These are phyloP conservation scores for Gracilinanus agilis DNA, from an alignment of 2,113 vertebrate genomes.

Conservation along the genomic window DNA sequence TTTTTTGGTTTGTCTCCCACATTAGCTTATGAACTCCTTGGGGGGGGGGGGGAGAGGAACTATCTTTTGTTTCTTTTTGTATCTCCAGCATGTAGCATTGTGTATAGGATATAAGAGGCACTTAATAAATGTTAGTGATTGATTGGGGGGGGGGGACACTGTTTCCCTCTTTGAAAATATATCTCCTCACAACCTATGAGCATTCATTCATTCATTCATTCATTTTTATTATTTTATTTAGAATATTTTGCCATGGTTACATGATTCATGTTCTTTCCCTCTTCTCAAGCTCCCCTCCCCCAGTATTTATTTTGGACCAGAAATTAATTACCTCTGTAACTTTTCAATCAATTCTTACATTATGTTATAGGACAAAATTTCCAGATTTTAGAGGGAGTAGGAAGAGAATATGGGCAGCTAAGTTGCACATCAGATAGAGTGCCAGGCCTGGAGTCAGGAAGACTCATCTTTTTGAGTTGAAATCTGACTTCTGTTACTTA, in stretches of 20 bases:
- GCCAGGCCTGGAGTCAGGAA: no score
- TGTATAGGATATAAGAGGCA: background rate
- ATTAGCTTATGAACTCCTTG: background rate
- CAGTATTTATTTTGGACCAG: background rate
- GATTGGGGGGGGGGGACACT: background rate
- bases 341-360: background rate
- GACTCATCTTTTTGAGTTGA: no score
- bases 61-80: background rate
- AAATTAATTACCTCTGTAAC: background rate
- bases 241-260: no score
- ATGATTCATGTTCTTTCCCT: no score
- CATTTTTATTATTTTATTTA: no score
- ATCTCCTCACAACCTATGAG: background rate
- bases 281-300: no score
- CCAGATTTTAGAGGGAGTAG: background rate
- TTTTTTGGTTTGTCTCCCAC: background rate
- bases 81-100: background rate
- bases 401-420: background rate
- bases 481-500: no score
- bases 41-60: background rate
- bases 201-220: no score
- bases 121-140: background rate
- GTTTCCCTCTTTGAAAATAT: background rate
- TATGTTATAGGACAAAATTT: background rate
- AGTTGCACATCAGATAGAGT: no score